Conservation (phyloP, 2,113 vertebrate species). For the Canis aureus region DNA sequence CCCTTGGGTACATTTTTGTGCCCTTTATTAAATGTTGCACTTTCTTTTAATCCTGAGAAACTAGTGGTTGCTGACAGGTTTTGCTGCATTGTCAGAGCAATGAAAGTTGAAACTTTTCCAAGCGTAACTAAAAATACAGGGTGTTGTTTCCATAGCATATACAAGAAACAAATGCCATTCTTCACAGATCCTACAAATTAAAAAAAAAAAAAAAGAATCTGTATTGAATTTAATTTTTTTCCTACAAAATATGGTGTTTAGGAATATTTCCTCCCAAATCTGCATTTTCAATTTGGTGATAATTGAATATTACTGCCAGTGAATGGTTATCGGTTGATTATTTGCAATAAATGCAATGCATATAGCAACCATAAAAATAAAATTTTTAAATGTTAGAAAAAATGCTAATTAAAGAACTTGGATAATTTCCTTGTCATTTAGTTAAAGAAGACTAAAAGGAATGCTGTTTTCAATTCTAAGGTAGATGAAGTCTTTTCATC, state of each 20-base stretch:
- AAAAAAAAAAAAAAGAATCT: background rate
- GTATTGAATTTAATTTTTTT: background rate
- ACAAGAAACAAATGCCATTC: background rate
- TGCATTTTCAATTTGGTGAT: background rate
- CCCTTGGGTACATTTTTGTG: background rate
- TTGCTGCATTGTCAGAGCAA: slow-evolving; percentile 57
- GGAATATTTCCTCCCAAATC: background rate
- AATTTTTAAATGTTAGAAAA: background rate
- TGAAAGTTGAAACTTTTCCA: slow-evolving; percentile 63
- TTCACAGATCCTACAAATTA: background rate
- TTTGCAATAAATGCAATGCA: slow-evolving; percentile 4
- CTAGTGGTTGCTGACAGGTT: background rate
- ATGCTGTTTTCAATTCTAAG: background rate
- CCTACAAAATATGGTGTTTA: background rate
- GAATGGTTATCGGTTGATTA: background rate
- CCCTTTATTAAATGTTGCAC: background rate
- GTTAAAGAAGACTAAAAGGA: background rate
- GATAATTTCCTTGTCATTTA: slow-evolving; percentile 8
- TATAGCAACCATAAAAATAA: background rate
- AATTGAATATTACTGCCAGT: background rate
- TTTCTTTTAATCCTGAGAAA: slow-evolving; percentile 56
- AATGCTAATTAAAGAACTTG: background rate
- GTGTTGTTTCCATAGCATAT: slow-evolving; percentile 14
- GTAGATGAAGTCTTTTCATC: background rate
- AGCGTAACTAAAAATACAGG: slow-evolving; percentile 21